Percentiles rank a stretch among this genome's conserved stretches.
phyloP scores from a whole-genome alignment of 2,888 invertebrate species.

The Amblyteles armatorius region DNA sequence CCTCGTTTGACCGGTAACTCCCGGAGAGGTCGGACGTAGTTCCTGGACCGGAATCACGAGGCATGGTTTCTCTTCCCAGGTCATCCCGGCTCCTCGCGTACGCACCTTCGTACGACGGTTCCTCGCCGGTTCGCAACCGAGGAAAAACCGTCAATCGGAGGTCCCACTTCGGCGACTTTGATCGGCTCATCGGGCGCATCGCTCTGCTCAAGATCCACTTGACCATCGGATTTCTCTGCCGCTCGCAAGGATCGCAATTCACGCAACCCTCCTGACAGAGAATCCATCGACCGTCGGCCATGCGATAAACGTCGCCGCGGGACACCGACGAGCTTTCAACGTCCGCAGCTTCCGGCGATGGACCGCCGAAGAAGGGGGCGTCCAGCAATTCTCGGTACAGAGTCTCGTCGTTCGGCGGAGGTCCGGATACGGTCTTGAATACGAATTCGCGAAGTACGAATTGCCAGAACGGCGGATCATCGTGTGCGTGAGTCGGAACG shows the following conservation, averaged over 20 bases:
- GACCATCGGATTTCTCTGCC: constrained; percentile 68
- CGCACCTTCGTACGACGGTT: constrained; percentile 60
- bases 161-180: constrained; percentile 69
- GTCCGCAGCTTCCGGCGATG: constrained; percentile 59
- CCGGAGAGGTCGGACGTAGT: not conserved
- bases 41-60: constrained; percentile 6
- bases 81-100: constrained; percentile 67
- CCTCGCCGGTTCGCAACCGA: constrained; percentile 66
- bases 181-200: constrained; percentile 59
- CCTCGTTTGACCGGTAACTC: not conserved
- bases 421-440: constrained; percentile 77
- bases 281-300: constrained; percentile 74
- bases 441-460: constrained; percentile 77
- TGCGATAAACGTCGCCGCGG: constrained; percentile 75
- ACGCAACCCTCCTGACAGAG: constrained; percentile 76
- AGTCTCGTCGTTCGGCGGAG: constrained; percentile 68
- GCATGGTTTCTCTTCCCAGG: not conserved
- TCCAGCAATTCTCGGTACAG: constrained; percentile 74
- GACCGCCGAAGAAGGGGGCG: constrained; percentile 76
- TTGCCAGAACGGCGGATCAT: constrained; percentile 74
- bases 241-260: constrained; percentile 73
- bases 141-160: constrained; percentile 77
- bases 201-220: constrained; percentile 74
- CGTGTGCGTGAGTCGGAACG: constrained; percentile 22
- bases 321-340: constrained; percentile 71